These are phyloP conservation scores for Phocoena sinus DNA, from an alignment of 2,113 vertebrate genomes.

Conservation along the genomic window DNA sequence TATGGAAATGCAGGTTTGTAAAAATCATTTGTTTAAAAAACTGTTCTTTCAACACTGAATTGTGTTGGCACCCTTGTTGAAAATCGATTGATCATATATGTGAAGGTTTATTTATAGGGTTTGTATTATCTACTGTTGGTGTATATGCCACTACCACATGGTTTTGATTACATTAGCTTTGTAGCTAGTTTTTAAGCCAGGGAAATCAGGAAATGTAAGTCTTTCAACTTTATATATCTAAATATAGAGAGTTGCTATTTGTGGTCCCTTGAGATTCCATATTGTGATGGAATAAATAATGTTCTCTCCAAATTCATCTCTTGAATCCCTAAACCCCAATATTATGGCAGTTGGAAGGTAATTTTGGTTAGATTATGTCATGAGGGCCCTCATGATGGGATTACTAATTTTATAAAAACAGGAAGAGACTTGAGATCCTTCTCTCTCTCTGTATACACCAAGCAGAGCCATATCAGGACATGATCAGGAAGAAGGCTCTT, in stretches of 20 bases:
- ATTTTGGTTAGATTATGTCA: not conserved
- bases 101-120: too few species aligned
- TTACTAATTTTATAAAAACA: not conserved
- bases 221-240: not conserved
- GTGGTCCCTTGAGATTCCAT: not conserved
- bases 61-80: too few species aligned
- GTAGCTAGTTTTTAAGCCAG: not conserved
- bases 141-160: not conserved
- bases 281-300: not conserved
- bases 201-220: not conserved
- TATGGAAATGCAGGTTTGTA: too few species aligned
- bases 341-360: not conserved
- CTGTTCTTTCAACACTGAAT: too few species aligned
- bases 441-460: not conserved
- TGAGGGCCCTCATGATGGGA: not conserved
- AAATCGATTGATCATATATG: too few species aligned
- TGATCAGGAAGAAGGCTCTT: not conserved
- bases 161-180: not conserved
- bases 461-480: not conserved
- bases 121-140: not conserved
- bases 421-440: not conserved
- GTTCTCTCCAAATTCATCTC: not conserved
- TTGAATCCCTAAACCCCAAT: not conserved
- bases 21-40: too few species aligned
- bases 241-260: not conserved